phyloP scores from a whole-genome alignment of 2,888 invertebrate genomes.

The Euproctis similis region DNA sequence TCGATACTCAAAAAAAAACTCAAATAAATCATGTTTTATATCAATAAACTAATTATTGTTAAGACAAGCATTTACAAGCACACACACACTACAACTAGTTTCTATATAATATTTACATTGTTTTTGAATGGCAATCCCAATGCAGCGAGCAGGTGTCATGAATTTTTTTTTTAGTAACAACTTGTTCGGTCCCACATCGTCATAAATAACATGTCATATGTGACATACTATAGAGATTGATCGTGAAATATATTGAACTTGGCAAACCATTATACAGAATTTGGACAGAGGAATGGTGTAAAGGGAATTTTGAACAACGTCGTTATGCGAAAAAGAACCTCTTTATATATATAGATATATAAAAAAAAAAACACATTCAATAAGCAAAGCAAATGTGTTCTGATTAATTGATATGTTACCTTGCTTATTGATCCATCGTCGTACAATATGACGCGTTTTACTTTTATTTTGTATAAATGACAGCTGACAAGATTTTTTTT shows the following conservation, averaged over 20 bases:
- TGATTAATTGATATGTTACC: conserved; percentile 64
- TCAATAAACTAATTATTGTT: no score
- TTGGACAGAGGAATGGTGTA: conserved; percentile 25
- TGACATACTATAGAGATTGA: conserved; percentile 9
- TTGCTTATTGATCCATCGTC: conserved; percentile 46
- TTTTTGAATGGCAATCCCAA: conserved; percentile 24
- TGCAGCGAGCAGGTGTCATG: conserved; percentile 16
- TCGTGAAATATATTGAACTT: conserved; percentile 32
- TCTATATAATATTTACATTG: conserved; percentile 37
- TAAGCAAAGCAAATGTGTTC: conserved; percentile 41
- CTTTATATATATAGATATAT: no score
- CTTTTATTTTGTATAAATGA: conserved; percentile 26
- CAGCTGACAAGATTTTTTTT: conserved; percentile 40
- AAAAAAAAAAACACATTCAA: conserved; percentile 26
- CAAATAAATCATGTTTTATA: no score
- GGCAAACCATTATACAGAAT: conserved; percentile 34
- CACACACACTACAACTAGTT: conserved; percentile 35
- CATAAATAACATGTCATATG: conserved; percentile 42
- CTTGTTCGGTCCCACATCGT: conserved; percentile 22
- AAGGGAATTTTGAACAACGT: conserved; percentile 67
- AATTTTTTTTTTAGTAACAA: no score
- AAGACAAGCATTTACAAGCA: conserved; percentile 33
- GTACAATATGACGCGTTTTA: conserved; percentile 26
- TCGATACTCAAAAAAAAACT: no score
- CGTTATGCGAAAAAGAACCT: conserved; percentile 68